Evolutionary conservation across 2,888 invertebrate genomes (phyloP).

Genomic region (Platypus cylindrus): DNA sequence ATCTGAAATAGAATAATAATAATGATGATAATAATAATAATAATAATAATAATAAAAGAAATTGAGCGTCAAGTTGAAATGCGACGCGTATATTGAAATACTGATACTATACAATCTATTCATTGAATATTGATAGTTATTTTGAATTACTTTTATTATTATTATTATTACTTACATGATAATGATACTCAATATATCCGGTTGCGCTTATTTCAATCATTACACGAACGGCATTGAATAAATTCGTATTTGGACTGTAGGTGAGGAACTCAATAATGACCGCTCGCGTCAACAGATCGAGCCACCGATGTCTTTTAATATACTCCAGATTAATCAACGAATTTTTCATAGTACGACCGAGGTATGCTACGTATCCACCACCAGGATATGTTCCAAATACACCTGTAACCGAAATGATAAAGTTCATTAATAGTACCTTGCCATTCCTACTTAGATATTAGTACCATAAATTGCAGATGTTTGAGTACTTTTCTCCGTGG

Average conservation of each 20-base stretch:
- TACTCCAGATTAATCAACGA: slow-evolving; percentile 22
- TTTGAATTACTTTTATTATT: too few relatives aligned
- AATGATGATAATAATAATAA: too few relatives aligned
- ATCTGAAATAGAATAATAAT: too few relatives aligned
- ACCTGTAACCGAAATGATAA: slow-evolving; percentile 17
- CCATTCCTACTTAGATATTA: background rate
- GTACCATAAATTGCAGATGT: slow-evolving; percentile 16
- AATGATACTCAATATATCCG: slow-evolving; percentile 19
- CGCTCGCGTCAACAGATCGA: slow-evolving; percentile 21
- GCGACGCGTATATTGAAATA: too few relatives aligned
- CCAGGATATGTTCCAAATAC: slow-evolving; percentile 22
- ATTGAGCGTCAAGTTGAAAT: too few relatives aligned
- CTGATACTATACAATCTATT: too few relatives aligned
- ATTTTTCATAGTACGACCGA: slow-evolving; percentile 24
- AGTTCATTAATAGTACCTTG: background rate
- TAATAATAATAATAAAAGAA: too few relatives aligned
- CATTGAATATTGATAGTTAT: too few relatives aligned
- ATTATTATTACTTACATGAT: slow-evolving; percentile 14
- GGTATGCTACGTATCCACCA: slow-evolving; percentile 24
- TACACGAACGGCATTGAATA: slow-evolving; percentile 23
- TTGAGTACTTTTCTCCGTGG: slow-evolving; percentile 13
- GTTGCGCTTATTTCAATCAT: slow-evolving; percentile 23
- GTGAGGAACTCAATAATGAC: slow-evolving; percentile 24
- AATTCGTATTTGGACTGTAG: slow-evolving; percentile 25
- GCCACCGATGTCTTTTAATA: slow-evolving; percentile 21